A percentile compares a stretch with the other conserved stretches of the same genome.
Evolutionary conservation across 1,140 invertebrate genomes (phyloP).

Genomic region (Cepaea nemoralis): DNA sequence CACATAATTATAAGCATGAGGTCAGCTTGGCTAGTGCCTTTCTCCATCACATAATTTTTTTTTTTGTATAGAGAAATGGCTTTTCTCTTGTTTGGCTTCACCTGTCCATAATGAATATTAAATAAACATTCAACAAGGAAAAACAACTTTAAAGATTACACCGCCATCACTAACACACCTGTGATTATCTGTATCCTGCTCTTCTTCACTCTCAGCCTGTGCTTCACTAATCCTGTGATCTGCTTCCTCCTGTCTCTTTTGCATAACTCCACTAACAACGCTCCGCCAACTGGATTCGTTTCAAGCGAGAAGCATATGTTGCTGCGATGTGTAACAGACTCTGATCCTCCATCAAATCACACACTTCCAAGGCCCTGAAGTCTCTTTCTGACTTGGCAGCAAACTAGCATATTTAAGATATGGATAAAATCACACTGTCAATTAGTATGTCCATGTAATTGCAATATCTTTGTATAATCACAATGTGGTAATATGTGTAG

Average conservation of each 20-base stretch:
- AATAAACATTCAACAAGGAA: too few species aligned
- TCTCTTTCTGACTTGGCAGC: conserved; percentile 87
- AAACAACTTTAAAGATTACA: too few species aligned
- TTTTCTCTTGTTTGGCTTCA: too few species aligned
- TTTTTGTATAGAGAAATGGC: too few species aligned
- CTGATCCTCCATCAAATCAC: conserved; percentile 84
- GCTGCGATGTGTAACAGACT: conserved; percentile 86
- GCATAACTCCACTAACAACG: conserved; percentile 70
- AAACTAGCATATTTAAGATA: conserved; percentile 74
- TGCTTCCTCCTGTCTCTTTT: conserved; percentile 60
- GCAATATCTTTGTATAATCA: too few species aligned
- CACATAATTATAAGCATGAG: too few species aligned
- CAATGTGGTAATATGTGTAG: too few species aligned
- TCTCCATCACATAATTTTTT: too few species aligned
- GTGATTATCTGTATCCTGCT: conserved; percentile 33
- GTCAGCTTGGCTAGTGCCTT: too few species aligned
- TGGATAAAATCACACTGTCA: too few species aligned
- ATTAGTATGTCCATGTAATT: too few species aligned
- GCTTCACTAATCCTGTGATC: conserved; percentile 54
- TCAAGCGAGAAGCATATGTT: conserved; percentile 86
- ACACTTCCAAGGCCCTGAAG: conserved; percentile 86
- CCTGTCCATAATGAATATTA: too few species aligned
- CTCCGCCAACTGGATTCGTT: conserved; percentile 83
- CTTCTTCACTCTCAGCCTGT: conserved; percentile 47
- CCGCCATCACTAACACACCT: neutral